phyloP scores from a whole-genome alignment of 2,888 invertebrate species.

The Cheilosia pagana region DNA sequence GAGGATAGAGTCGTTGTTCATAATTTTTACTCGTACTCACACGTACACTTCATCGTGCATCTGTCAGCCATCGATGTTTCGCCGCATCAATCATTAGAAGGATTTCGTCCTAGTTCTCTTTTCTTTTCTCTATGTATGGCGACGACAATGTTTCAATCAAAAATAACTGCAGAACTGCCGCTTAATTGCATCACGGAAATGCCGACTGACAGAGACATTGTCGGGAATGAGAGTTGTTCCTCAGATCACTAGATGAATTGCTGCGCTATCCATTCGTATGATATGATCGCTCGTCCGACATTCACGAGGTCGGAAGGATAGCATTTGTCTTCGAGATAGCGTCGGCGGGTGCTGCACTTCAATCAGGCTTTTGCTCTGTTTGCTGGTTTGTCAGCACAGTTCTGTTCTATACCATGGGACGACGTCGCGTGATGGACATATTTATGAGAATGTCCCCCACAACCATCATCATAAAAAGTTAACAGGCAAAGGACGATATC shows the following conservation, averaged over 20 bases:
- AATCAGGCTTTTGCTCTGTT: constrained; percentile 10
- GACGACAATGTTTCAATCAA: constrained; percentile 18
- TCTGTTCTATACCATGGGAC: constrained; percentile 12
- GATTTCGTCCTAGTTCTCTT: constrained; percentile 7
- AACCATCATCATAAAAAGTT: constrained; percentile 44
- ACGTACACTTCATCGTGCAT: constrained; percentile 18
- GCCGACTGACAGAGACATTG: constrained; percentile 2
- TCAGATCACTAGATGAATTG: neutral
- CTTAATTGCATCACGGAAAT: constrained; percentile 60
- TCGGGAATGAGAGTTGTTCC: constrained; percentile 14
- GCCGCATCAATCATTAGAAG: constrained; percentile 50
- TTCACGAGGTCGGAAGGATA: neutral
- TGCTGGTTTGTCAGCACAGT: constrained; percentile 37
- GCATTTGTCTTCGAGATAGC: constrained; percentile 14
- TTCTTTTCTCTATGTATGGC: too few species aligned
- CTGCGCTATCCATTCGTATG: neutral
- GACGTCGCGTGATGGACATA: constrained; percentile 47
- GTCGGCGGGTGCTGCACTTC: neutral
- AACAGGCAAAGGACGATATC: constrained; percentile 9
- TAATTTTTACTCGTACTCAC: neutral
- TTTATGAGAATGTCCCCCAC: constrained; percentile 36
- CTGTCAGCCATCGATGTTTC: constrained; percentile 34
- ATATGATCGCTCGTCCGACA: neutral
- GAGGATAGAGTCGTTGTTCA: neutral
- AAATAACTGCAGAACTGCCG: constrained; percentile 12